These are phyloP conservation scores for Hypercompe scribonia DNA, from an alignment of 2,888 invertebrate species.

Conservation along the genomic window DNA sequence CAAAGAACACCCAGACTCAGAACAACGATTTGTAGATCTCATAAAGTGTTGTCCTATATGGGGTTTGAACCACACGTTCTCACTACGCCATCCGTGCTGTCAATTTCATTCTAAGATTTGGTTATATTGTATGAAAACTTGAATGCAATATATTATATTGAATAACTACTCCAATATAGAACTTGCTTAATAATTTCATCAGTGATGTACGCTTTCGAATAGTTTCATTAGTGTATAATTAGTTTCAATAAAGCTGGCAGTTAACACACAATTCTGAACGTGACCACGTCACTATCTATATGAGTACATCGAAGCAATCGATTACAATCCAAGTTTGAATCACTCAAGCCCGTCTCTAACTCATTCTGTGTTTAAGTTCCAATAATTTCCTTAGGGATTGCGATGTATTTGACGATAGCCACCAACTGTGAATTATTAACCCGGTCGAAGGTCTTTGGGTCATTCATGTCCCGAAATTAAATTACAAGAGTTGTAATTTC, in stretches of 20 bases:
- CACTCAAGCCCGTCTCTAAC: slow-evolving; percentile 58
- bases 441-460: slow-evolving; percentile 61
- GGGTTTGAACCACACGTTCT: no score
- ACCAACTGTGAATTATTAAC: slow-evolving; percentile 76
- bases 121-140: neutral
- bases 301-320: slow-evolving; percentile 35
- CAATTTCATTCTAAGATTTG: no score
- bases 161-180: neutral
- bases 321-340: slow-evolving; percentile 57
- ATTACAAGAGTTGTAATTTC: slow-evolving; percentile 45
- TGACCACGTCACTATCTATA: slow-evolving; percentile 40
- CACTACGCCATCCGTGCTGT: no score
- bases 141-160: neutral
- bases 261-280: slow-evolving; percentile 49
- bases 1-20: no score
- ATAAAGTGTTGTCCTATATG: no score
- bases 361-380: slow-evolving; percentile 78
- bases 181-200: neutral
- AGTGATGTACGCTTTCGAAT: slow-evolving; percentile 14
- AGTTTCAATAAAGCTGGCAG: slow-evolving; percentile 31
- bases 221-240: slow-evolving; percentile 44
- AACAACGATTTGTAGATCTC: no score
- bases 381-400: slow-evolving; percentile 79
- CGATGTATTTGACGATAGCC: slow-evolving; percentile 74
- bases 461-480: slow-evolving; percentile 59